phyloP scores from a whole-genome alignment of 2,113 vertebrate genomes.

The Morone chrysops region DNA sequence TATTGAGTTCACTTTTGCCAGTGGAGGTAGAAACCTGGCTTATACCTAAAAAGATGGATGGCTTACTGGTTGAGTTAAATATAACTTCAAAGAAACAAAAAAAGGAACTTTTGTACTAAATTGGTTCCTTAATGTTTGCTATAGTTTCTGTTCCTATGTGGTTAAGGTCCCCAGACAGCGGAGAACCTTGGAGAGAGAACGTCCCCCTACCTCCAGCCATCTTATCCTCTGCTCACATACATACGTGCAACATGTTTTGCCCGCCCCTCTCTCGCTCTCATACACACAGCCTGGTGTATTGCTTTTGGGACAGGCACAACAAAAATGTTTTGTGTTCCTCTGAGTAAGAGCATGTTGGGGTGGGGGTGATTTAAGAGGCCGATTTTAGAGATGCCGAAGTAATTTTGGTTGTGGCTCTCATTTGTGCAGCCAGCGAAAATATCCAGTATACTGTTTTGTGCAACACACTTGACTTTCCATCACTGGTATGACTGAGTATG shows the following conservation, averaged over 20 bases:
- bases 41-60: neutral
- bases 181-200: conserved; percentile 5
- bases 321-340: conserved; percentile 56
- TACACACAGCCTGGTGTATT: conserved; percentile 14
- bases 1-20: conserved; percentile 7
- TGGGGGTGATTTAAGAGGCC: neutral
- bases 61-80: neutral
- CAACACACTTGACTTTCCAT: neutral
- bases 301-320: conserved; percentile 44
- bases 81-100: neutral
- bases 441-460: neutral
- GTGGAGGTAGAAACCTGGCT: conserved; percentile 3
- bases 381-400: conserved; percentile 14
- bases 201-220: conserved; percentile 11
- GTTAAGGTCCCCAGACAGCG: conserved; percentile 11
- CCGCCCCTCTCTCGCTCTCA: neutral
- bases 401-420: conserved; percentile 9
- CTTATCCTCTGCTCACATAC: neutral
- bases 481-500: neutral
- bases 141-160: conserved; percentile 38
- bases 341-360: neutral
- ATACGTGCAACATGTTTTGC: neutral
- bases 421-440: neutral
- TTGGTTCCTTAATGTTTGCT: conserved; percentile 7
- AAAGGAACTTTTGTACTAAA: neutral